Percentiles rank a stretch among this genome's conserved stretches.
Conservation (phyloP, 2,888 invertebrate genomes). For the Hemicrepidius hirtus region DNA sequence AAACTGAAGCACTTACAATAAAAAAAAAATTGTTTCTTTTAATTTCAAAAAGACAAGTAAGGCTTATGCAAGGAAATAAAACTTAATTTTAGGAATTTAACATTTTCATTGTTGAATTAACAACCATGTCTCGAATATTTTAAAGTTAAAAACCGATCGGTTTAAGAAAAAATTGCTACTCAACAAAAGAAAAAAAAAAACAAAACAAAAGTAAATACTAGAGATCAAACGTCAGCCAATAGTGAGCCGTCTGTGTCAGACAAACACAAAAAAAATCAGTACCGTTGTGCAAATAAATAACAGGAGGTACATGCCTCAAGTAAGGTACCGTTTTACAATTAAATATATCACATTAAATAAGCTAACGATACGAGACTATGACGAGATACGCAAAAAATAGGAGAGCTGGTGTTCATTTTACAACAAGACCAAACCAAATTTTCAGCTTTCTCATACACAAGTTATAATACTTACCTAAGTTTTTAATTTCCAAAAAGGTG, state of each 20-base stretch:
- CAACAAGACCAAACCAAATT: constrained; percentile 31
- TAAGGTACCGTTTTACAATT: constrained; percentile 65
- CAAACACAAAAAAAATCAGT: constrained; percentile 65
- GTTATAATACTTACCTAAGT: not conserved
- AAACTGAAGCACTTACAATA: constrained; percentile 21
- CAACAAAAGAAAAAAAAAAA: not conserved
- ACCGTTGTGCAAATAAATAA: constrained; percentile 65
- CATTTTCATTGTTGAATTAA: no score
- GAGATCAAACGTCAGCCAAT: constrained; percentile 66
- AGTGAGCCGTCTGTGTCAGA: constrained; percentile 61
- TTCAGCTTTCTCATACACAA: constrained; percentile 2
- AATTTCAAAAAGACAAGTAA: not conserved
- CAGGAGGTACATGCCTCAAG: constrained; percentile 56
- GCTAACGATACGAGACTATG: constrained; percentile 64
- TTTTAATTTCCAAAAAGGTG: constrained; percentile 13
- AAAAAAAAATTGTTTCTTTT: not conserved
- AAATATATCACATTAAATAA: constrained; percentile 69
- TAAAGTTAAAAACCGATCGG: no score
- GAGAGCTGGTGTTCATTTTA: constrained; percentile 46
- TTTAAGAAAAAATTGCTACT: not conserved
- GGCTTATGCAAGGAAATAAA: no score
- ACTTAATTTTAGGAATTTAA: no score
- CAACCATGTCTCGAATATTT: no score
- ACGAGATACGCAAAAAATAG: constrained; percentile 53
- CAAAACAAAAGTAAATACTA: constrained; percentile 26